Percentiles rank a stretch among this genome's conserved stretches.
Evolutionary conservation across 2,797 vertebrate species (phyloP).

Genomic region (Rhadinocentrus ornatus): DNA sequence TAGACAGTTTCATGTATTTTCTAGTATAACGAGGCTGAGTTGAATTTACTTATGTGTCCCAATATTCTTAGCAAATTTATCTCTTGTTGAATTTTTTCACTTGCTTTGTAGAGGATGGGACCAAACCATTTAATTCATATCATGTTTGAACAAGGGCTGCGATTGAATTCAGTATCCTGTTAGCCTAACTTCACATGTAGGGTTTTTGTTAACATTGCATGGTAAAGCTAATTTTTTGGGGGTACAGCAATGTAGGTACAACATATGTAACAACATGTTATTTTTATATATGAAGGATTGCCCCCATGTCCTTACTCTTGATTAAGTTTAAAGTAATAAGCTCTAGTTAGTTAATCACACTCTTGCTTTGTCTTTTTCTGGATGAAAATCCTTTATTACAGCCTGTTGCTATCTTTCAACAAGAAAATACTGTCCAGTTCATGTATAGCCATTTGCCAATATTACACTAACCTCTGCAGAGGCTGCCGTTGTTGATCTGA

Average conservation of each 20-base stretch:
- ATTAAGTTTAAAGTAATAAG: not conserved
- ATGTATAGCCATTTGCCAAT: not conserved
- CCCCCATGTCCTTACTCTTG: not conserved
- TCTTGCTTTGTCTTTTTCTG: too few species aligned
- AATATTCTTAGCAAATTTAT: not conserved
- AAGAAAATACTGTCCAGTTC: not conserved
- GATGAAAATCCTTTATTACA: too few species aligned
- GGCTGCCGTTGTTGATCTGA: not conserved
- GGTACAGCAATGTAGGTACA: too few species aligned
- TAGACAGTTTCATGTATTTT: not conserved
- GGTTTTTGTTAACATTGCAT: not conserved
- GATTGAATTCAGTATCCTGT: not conserved
- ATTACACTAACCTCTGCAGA: not conserved
- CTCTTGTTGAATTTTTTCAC: not conserved
- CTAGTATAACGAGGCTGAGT: not conserved
- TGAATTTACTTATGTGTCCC: not conserved
- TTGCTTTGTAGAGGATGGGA: not conserved
- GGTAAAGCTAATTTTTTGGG: too few species aligned
- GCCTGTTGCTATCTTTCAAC: not conserved
- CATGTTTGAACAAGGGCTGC: not conserved
- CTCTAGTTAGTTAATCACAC: too few species aligned
- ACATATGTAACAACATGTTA: too few species aligned
- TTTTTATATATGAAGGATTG: too few species aligned
- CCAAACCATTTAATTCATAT: not conserved
- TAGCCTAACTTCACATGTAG: not conserved